These are phyloP conservation scores for Tragelaphus imberbis DNA, from an alignment of 2,113 vertebrate genomes.

Conservation along the genomic window DNA sequence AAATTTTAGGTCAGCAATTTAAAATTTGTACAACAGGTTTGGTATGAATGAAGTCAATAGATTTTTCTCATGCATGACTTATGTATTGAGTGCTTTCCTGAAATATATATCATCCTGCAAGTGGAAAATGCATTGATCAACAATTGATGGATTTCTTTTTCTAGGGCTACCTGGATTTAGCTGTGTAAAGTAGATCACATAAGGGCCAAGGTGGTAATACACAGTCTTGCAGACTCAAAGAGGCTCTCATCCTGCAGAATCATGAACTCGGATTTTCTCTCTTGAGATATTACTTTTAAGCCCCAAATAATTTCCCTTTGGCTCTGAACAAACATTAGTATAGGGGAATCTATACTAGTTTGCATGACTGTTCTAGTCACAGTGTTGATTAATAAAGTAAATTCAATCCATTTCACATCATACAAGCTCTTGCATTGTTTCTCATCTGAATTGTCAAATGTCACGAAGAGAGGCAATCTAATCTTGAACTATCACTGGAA, in stretches of 20 bases:
- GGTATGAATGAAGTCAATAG: constrained; percentile 16
- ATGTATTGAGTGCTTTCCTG: not conserved
- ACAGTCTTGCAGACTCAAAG: not conserved
- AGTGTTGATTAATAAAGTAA: constrained; percentile 44
- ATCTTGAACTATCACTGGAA: constrained; percentile 15
- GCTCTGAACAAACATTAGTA: not conserved
- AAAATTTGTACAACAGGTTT: constrained; percentile 36
- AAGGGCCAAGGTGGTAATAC: not conserved
- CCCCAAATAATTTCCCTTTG: not conserved
- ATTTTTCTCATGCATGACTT: not conserved
- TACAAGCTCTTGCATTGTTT: constrained; percentile 24
- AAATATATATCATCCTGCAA: constrained; percentile 12
- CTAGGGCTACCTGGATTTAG: not conserved
- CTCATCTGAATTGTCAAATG: constrained; percentile 2
- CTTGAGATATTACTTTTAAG: not conserved
- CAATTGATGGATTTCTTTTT: not conserved
- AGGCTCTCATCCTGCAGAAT: not conserved
- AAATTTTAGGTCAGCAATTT: constrained; percentile 29
- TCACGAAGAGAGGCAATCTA: constrained; percentile 8
- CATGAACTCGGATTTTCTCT: not conserved
- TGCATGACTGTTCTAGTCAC: not conserved
- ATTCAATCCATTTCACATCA: constrained; percentile 4
- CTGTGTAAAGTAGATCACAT: not conserved
- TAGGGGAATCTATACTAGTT: not conserved
- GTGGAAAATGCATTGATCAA: not conserved